Conservation (phyloP, 2,888 invertebrate species). For the Ptilodon capucinus region DNA sequence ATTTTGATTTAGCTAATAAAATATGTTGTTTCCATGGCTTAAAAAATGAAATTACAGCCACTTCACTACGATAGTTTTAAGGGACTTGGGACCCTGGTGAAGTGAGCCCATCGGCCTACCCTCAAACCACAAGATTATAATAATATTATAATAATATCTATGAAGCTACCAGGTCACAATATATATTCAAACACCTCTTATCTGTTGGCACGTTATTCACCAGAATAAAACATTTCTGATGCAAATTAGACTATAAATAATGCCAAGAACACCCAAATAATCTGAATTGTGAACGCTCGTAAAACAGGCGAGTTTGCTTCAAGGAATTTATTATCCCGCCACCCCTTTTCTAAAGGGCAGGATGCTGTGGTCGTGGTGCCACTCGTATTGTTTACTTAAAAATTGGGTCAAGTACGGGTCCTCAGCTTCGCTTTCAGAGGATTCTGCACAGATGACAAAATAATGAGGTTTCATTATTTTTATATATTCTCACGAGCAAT, state of each 20-base stretch:
- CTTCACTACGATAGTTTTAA: no score
- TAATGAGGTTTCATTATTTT: no score
- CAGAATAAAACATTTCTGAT: slow-evolving; percentile 27
- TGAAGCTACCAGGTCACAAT: no score
- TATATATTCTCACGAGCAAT: no score
- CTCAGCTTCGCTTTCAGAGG: slow-evolving; percentile 16
- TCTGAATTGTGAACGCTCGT: slow-evolving; percentile 39
- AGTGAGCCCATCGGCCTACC: no score
- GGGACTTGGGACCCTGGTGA: no score
- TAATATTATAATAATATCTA: no score
- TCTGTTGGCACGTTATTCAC: slow-evolving; percentile 13
- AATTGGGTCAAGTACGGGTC: slow-evolving; percentile 33
- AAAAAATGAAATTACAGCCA: no score
- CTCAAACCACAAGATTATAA: no score
- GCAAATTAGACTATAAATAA: slow-evolving; percentile 40
- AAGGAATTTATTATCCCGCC: slow-evolving; percentile 49
- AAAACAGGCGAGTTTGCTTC: slow-evolving; percentile 50
- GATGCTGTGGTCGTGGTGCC: slow-evolving; percentile 29
- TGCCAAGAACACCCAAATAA: slow-evolving; percentile 30
- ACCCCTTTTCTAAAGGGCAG: slow-evolving; percentile 41
- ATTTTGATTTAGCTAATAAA: no score
- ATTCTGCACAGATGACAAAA: slow-evolving; percentile 16
- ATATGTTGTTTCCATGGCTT: no score
- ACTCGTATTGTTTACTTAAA: slow-evolving; percentile 31
- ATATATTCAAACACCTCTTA: slow-evolving; percentile 12